phyloP scores from a whole-genome alignment of 2,113 vertebrate species.

The Procavia capensis region DNA sequence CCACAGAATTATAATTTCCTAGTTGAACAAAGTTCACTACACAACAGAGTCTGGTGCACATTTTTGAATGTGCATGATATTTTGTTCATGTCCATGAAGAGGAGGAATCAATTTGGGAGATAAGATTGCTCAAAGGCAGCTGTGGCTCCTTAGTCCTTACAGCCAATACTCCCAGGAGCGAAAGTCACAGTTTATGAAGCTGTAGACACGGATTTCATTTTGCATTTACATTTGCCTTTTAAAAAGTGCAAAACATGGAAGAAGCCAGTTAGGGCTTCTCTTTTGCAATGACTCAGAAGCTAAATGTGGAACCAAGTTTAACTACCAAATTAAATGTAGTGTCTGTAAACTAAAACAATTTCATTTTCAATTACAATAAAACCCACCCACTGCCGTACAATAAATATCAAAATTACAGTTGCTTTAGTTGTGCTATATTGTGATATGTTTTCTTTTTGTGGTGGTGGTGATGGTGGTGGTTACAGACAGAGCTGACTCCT shows the following conservation, averaged over 20 bases:
- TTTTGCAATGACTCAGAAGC: slow-evolving; percentile 15
- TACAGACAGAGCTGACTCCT: slow-evolving; percentile 18
- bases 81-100: not conserved
- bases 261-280: slow-evolving; percentile 20
- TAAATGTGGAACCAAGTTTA: slow-evolving; percentile 46
- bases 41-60: not conserved
- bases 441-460: not conserved
- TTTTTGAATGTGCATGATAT: not conserved
- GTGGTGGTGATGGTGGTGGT: not conserved
- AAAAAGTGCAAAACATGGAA: not conserved
- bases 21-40: slow-evolving; percentile 7
- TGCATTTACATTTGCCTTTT: slow-evolving; percentile 33
- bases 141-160: not conserved
- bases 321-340: slow-evolving; percentile 61
- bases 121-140: not conserved
- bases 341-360: slow-evolving; percentile 69
- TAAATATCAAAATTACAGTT: slow-evolving; percentile 39
- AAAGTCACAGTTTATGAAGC: not conserved
- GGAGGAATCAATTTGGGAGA: not conserved
- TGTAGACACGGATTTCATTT: not conserved
- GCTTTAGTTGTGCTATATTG: not conserved
- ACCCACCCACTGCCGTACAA: too few species aligned
- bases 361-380: slow-evolving; percentile 53
- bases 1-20: not conserved
- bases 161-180: not conserved